These are phyloP conservation scores for Ophiothrix spiculata DNA, from an alignment of 35 echinoderm and acorn worm species.

Conservation along the genomic window DNA sequence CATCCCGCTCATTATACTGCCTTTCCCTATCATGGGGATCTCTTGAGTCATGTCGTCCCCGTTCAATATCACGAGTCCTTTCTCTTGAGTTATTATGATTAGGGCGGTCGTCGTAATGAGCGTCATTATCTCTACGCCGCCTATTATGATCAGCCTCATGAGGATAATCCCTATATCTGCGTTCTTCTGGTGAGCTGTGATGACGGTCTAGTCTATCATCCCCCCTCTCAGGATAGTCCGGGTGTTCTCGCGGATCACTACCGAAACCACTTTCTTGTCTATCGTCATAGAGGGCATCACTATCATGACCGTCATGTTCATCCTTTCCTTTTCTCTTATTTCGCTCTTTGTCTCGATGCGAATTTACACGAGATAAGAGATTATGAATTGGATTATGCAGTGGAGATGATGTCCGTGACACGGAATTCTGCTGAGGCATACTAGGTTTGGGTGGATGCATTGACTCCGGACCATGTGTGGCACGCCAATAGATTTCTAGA, in stretches of 20 bases:
- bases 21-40: conserved; percentile 61
- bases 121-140: conserved; percentile 78
- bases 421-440: conserved; percentile 58
- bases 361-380: conserved; percentile 62
- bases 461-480: conserved; percentile 78
- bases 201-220: conserved; percentile 56
- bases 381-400: conserved; percentile 79
- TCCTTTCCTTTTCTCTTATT: conserved; percentile 55
- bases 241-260: conserved; percentile 53
- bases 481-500: conserved; percentile 94
- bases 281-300: conserved; percentile 60
- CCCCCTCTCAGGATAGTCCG: conserved; percentile 50
- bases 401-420: conserved; percentile 66
- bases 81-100: conserved; percentile 77
- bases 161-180: conserved; percentile 42
- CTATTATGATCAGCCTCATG: conserved; percentile 33
- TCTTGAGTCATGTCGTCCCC: conserved; percentile 61
- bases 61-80: conserved; percentile 92
- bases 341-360: conserved; percentile 43
- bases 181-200: conserved; percentile 38
- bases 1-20: conserved; percentile 80
- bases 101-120: conserved; percentile 55
- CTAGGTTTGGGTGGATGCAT: conserved; percentile 39
- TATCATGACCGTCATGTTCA: conserved; percentile 68
- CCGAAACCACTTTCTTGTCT: conserved; percentile 70